phyloP scores from a whole-genome alignment of 2,797 vertebrate genomes.

The Pelodytes ibericus region DNA sequence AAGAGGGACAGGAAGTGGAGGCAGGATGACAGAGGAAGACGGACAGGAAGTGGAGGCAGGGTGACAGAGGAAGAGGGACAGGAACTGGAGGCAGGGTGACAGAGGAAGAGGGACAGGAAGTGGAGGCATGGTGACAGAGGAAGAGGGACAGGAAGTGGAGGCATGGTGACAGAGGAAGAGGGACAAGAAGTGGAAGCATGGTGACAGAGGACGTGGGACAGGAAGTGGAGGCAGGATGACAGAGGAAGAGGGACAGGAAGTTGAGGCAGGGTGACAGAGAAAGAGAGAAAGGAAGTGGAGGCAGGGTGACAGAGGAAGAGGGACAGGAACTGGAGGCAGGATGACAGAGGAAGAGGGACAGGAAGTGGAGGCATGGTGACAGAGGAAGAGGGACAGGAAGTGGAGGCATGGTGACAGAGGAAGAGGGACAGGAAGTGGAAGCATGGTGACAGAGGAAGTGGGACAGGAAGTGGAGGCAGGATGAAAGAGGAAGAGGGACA shows the following conservation, averaged over 20 bases:
- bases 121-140: not conserved
- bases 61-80: not conserved
- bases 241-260: no score
- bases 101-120: not conserved
- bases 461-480: not conserved
- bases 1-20: not conserved
- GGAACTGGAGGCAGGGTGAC: not conserved
- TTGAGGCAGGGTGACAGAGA: no score
- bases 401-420: no score
- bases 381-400: no score
- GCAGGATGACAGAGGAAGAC: not conserved
- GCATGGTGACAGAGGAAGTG: no score
- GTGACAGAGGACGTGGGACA: not conserved
- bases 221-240: no score
- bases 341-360: not conserved
- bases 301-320: not conserved
- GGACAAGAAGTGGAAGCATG: not conserved
- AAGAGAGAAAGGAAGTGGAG: not conserved
- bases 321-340: no score
- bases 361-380: not conserved
- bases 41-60: not conserved
- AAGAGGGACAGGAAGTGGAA: no score
- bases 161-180: not conserved
- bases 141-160: not conserved
- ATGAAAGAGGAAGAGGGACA: not conserved